Conservation (phyloP, 2,113 vertebrate species). For the Pseudorectes ferrugineus region DNA sequence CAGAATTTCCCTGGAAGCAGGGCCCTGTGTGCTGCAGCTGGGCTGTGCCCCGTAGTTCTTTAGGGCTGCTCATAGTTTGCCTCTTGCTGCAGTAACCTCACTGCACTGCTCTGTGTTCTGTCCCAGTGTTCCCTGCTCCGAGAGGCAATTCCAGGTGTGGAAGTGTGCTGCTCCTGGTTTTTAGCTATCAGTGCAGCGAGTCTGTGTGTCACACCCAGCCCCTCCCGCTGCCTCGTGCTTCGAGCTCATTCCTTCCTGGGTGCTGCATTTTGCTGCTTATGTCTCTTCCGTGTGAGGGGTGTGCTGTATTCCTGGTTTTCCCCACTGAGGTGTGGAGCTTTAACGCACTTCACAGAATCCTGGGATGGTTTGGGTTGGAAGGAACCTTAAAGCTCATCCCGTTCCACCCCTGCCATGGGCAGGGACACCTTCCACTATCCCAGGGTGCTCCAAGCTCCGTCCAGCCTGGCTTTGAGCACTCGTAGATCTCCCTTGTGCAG, state of each 20-base stretch:
- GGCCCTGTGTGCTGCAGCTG: background rate
- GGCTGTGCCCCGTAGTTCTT: accelerated
- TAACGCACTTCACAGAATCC: background rate
- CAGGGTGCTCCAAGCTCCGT: background rate
- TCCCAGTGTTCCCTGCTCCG: background rate
- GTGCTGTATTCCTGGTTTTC: background rate
- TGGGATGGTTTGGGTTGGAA: background rate
- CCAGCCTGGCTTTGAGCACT: background rate
- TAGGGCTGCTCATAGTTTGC: background rate
- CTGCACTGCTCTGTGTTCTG: background rate
- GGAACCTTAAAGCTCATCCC: background rate
- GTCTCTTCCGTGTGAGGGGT: background rate
- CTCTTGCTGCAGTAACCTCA: background rate
- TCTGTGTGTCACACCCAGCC: background rate
- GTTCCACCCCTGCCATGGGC: background rate
- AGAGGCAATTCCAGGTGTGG: background rate
- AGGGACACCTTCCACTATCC: background rate
- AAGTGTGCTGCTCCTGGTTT: background rate
- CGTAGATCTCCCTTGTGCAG: background rate
- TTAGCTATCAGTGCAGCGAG: background rate
- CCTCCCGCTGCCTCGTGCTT: background rate
- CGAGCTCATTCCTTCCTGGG: accelerated
- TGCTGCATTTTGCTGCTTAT: accelerated
- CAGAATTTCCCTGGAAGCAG: accelerated
- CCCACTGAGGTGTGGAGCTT: background rate